Percentiles rank a stretch among this genome's conserved stretches.
Evolutionary conservation across 2,113 vertebrate genomes (phyloP).

Genomic region (Psephotus haematonotus): DNA sequence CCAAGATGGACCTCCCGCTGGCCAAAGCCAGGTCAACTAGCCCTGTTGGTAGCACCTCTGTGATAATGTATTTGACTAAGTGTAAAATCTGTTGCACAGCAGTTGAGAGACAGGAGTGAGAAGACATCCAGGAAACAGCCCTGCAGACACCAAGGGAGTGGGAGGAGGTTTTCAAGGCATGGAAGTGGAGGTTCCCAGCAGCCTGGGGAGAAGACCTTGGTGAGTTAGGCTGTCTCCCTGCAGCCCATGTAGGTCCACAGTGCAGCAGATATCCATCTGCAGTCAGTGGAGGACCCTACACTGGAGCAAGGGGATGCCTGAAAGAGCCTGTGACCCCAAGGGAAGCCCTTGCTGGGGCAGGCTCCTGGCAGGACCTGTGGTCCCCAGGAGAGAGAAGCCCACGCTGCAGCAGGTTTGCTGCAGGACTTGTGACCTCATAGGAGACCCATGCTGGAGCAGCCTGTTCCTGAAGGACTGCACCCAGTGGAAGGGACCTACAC

Average conservation of each 20-base stretch:
- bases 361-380: not conserved
- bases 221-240: not conserved
- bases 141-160: not conserved
- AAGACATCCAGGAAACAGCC: not conserved
- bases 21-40: not conserved
- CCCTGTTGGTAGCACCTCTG: fast-evolving
- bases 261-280: not conserved
- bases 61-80: not conserved
- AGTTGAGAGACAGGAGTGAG: not conserved
- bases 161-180: not conserved
- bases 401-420: fast-evolving
- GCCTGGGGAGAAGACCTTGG: fast-evolving
- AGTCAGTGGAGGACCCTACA: fast-evolving
- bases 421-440: not conserved
- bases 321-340: not conserved
- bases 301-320: fast-evolving
- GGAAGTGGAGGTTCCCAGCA: fast-evolving
- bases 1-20: fast-evolving
- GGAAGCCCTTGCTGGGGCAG: fast-evolving
- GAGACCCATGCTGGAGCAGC: fast-evolving
- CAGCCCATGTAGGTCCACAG: not conserved
- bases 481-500: not conserved
- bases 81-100: not conserved
- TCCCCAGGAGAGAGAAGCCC: fast-evolving
- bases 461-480: not conserved